Conservation (phyloP, 1,140 invertebrate species). For the Palaemon carinicauda region DNA sequence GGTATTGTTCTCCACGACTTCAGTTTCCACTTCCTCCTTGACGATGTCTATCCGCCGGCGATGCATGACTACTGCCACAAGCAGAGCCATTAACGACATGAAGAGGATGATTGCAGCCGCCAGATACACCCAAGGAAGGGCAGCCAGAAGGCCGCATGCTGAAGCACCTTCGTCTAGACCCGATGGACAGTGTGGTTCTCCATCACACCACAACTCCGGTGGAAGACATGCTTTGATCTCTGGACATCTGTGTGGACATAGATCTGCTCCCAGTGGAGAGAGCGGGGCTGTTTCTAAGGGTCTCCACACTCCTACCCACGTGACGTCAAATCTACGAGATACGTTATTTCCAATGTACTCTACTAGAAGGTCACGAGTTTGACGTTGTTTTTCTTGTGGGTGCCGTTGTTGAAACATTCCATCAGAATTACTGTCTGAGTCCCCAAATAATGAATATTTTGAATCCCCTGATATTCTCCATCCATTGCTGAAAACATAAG, state of each 20-base stretch:
- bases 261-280: constrained; percentile 52
- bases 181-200: constrained; percentile 63
- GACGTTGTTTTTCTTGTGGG: constrained; percentile 12
- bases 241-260: constrained; percentile 61
- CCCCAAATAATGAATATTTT: no score
- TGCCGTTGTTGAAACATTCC: background rate
- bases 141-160: constrained; percentile 55
- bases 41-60: constrained; percentile 37
- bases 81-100: constrained; percentile 44
- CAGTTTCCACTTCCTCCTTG: constrained; percentile 40
- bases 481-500: constrained; percentile 58
- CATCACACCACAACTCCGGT: constrained; percentile 69
- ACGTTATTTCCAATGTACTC: constrained; percentile 50
- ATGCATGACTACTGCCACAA: constrained; percentile 54
- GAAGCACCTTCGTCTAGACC: constrained; percentile 56
- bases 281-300: constrained; percentile 56
- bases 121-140: constrained; percentile 57
- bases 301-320: constrained; percentile 58
- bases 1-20: constrained; percentile 54
- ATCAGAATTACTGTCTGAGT: no score
- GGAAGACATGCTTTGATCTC: constrained; percentile 68
- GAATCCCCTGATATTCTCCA: constrained; percentile 7
- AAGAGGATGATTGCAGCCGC: constrained; percentile 44
- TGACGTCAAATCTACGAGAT: constrained; percentile 11
- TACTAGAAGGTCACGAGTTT: constrained; percentile 53